Base-by-base conservation (phyloP, 2,888 invertebrate species). In the Monoplex corrugatus region DNA sequence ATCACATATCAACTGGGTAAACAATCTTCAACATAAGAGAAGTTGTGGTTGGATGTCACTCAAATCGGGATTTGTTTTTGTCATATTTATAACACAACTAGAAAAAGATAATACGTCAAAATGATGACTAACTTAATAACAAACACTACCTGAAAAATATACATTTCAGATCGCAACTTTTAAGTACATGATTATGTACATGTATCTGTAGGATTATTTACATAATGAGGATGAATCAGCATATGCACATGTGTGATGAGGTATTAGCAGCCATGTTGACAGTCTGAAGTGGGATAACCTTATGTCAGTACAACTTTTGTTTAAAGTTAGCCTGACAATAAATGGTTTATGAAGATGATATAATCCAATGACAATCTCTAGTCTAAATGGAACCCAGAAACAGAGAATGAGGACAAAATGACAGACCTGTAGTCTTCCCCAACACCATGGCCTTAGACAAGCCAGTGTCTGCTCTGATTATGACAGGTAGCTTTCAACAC, bases 231-330 rank as follows among this genome's bases (percentile, higher is more conserved):
- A 80, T 43, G 50, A 84, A 45, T 45, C 57, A 57, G 84, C 28
- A 38, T 38, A 84, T 43, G 10, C 38, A 13, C 32, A 57, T 23
- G 38, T 57, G 57, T 45, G 45, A 84, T 57, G 84, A 84, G 84
- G 84, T 84, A 84, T 84, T 84, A 84, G 84, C 84, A 84, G 84
- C 84, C 84, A 38, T 44, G 83, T 45, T 57, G 35, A 43, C 28
- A 75, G 75, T 80, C 43, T 43, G 43, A 32, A 80, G 75, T 75
- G 75, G 38, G 35, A 75, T 75, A 38, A 16, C 13, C 75, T 38
- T 75, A 38, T 75, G 75, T 35, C 75, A 75, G 57, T 35, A 75
- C 35, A 75, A 38, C n/a, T n/a, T n/a, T n/a, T n/a, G n/a, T n/a
- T n/a, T n/a, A n/a, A n/a, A n/a, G n/a, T n/a, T n/a, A n/a, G n/a